Evolutionary conservation across 1,140 invertebrate species (phyloP).

Genomic region (Leptopilina boulardi): DNA sequence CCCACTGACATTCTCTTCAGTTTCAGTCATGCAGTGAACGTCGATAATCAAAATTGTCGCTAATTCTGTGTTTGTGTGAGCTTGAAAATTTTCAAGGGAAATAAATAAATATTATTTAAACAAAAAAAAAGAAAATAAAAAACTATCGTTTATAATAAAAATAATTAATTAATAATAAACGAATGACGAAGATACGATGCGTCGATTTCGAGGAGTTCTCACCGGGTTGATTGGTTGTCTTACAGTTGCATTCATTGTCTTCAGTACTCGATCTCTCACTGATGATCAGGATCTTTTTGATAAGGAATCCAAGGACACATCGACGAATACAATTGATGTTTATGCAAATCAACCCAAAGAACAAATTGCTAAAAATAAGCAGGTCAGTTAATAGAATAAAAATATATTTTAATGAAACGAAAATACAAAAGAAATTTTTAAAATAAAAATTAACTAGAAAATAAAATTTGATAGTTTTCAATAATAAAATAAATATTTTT

Average conservation of each 20-base stretch:
- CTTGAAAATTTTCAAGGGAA: constrained; percentile 43
- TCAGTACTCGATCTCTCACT: constrained; percentile 49
- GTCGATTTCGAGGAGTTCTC: constrained; percentile 54
- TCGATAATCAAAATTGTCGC: constrained; percentile 52
- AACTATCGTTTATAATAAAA: constrained; percentile 35
- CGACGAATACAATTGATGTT: not conserved
- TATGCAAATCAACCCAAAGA: constrained; percentile 9
- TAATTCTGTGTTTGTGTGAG: constrained; percentile 44
- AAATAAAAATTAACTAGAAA: no score
- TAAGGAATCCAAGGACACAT: constrained; percentile 45
- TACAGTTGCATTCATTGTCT: constrained; percentile 53
- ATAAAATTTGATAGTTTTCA: no score
- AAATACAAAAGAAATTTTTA: not conserved
- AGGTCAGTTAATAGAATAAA: constrained; percentile 6
- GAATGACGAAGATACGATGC: constrained; percentile 55
- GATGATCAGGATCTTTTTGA: constrained; percentile 49
- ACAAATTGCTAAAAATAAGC: constrained; percentile 29
- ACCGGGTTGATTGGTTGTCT: constrained; percentile 50
- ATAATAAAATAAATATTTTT: no score
- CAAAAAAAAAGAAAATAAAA: not conserved
- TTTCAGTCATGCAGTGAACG: constrained; percentile 59
- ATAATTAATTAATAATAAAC: constrained; percentile 34
- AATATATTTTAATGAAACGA: no score
- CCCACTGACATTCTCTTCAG: constrained; percentile 75
- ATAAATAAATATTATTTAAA: constrained; percentile 25